These are phyloP conservation scores for Carduelis carduelis DNA, from an alignment of 2,797 vertebrate genomes.

Conservation along the genomic window DNA sequence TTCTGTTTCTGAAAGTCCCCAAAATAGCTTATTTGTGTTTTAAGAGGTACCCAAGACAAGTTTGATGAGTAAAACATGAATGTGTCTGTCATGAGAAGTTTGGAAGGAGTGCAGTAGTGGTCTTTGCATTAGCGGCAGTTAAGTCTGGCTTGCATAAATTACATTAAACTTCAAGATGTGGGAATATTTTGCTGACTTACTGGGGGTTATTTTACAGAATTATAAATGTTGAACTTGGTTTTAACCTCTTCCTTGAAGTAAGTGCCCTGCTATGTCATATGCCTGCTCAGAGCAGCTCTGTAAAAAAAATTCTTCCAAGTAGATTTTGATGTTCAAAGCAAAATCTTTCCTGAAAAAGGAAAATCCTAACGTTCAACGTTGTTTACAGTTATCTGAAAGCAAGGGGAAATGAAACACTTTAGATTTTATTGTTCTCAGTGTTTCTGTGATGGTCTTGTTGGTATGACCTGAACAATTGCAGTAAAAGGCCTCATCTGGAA, in stretches of 20 bases:
- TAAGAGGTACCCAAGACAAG: background rate
- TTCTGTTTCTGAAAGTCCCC: background rate
- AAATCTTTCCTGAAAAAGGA: background rate
- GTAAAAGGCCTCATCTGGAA: slow-evolving; percentile 38
- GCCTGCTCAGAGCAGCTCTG: background rate
- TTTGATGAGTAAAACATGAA: background rate
- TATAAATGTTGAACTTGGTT: background rate
- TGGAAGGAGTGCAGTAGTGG: background rate
- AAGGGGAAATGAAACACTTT: slow-evolving; percentile 65
- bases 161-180: background rate
- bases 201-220: background rate
- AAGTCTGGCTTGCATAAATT: background rate
- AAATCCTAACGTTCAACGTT: slow-evolving; percentile 18
- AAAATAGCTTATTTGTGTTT: background rate
- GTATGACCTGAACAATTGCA: background rate
- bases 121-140: background rate
- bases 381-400: slow-evolving; percentile 58
- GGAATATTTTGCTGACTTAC: background rate
- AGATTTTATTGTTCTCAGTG: slow-evolving; percentile 42
- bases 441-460: slow-evolving; percentile 41
- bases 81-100: background rate
- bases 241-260: background rate
- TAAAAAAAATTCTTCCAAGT: background rate
- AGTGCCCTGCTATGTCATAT: background rate
- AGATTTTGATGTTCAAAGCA: background rate